Evolutionary conservation across 2,888 invertebrate genomes (phyloP).

Genomic region (Drosophila yooni): DNA sequence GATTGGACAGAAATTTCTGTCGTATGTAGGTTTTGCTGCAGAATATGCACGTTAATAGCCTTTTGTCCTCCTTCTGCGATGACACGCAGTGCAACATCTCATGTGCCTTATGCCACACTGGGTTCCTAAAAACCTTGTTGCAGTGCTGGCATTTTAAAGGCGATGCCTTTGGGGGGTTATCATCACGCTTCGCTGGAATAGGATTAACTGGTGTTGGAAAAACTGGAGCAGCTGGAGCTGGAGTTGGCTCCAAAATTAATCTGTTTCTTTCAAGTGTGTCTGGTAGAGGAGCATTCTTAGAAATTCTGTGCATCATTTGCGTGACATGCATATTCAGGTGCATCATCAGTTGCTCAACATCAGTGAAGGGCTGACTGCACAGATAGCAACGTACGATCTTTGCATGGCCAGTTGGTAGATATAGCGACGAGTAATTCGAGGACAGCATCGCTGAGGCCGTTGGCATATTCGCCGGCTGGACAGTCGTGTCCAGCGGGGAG

Average conservation of each 20-base stretch:
- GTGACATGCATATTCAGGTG: conserved; percentile 42
- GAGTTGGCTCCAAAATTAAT: neutral
- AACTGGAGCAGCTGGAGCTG: neutral
- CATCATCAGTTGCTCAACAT: conserved; percentile 27
- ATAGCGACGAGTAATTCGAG: neutral
- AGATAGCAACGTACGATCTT: conserved; percentile 37
- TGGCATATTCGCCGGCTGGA: conserved; percentile 42
- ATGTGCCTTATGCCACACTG: neutral
- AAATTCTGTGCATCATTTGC: neutral
- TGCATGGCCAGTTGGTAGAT: neutral
- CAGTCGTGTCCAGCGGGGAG: conserved; percentile 26
- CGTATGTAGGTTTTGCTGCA: conserved; percentile 47
- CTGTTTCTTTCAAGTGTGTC: neutral
- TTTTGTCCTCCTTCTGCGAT: neutral
- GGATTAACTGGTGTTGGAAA: neutral
- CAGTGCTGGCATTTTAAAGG: neutral
- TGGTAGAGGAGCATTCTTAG: neutral
- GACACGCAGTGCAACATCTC: neutral
- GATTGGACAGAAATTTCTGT: conserved; percentile 16
- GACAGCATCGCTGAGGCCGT: conserved; percentile 16
- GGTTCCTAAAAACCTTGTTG: neutral
- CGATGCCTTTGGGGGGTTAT: neutral
- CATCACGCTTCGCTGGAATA: no score
- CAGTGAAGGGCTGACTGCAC: conserved; percentile 48
- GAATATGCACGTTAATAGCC: conserved; percentile 19